These are phyloP conservation scores for Heliconius himera DNA, from an alignment of 1,140 invertebrate genomes.

Conservation along the genomic window DNA sequence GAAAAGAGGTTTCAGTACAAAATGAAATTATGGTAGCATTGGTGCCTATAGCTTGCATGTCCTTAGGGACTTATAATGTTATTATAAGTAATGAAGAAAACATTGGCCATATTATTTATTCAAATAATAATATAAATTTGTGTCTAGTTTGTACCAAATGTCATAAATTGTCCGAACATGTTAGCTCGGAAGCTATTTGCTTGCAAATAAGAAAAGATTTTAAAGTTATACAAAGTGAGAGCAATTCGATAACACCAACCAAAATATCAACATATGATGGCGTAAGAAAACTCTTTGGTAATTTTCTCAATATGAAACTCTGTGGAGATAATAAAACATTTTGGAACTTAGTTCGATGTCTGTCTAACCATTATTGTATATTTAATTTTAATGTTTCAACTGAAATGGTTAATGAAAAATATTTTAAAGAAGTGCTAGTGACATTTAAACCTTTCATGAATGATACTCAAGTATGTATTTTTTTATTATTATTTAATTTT, in stretches of 20 bases:
- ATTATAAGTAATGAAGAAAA: conserved; percentile 40
- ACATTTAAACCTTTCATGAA: conserved; percentile 60
- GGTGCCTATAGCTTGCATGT: conserved; percentile 60
- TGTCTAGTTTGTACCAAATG: conserved; percentile 62
- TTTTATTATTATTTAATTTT: too few relatives aligned
- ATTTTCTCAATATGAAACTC: conserved; percentile 68
- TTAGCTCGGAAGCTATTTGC: conserved; percentile 24
- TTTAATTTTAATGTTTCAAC: conserved; percentile 58
- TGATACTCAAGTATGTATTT: conserved; percentile 48
- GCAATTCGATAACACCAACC: conserved; percentile 38
- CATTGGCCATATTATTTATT: conserved; percentile 52
- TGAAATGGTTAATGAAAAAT: conserved; percentile 58
- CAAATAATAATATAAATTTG: conserved; percentile 49
- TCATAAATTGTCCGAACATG: conserved; percentile 43
- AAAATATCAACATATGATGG: conserved; percentile 48
- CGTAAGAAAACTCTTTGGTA: conserved; percentile 62
- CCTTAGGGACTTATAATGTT: conserved; percentile 53
- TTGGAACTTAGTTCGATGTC: conserved; percentile 58
- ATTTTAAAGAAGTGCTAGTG: conserved; percentile 53
- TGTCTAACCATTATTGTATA: conserved; percentile 71
- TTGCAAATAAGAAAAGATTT: conserved; percentile 38
- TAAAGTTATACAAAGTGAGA: conserved; percentile 47
- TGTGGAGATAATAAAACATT: conserved; percentile 56
- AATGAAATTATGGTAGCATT: conserved; percentile 51
- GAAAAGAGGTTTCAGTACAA: conserved; percentile 56